A percentile compares a stretch with the other conserved stretches of the same genome.
phyloP scores from a whole-genome alignment of 1,140 invertebrate genomes.

The Ips nitidus region DNA sequence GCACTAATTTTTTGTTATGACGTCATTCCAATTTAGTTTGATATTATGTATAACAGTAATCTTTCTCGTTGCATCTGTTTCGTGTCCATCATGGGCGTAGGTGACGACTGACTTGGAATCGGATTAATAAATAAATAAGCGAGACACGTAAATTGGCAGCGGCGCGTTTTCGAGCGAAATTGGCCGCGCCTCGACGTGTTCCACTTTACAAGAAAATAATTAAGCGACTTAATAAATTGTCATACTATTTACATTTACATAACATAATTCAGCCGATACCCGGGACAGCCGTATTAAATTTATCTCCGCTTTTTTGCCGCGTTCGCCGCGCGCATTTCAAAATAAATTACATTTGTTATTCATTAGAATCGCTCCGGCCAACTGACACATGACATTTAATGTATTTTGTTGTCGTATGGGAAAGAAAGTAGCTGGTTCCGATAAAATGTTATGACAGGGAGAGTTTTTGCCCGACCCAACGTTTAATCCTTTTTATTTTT shows the following conservation, averaged over 20 bases:
- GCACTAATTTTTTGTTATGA: too few relatives aligned
- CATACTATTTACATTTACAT: conserved; percentile 28
- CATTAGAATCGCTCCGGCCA: conserved; percentile 17
- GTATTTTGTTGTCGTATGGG: conserved; percentile 21
- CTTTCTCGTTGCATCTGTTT: too few relatives aligned
- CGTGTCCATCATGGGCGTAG: too few relatives aligned
- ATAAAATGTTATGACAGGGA: conserved; percentile 2
- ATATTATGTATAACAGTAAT: too few relatives aligned
- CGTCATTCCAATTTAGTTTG: too few relatives aligned
- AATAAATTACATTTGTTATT: conserved; percentile 31
- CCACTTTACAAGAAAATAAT: conserved; percentile 16
- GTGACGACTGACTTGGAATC: too few relatives aligned
- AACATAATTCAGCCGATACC: conserved; percentile 25
- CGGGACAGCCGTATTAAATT: conserved; percentile 24
- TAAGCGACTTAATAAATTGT: conserved; percentile 24
- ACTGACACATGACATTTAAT: conserved; percentile 22
- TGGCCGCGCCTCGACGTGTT: conserved; percentile 6
- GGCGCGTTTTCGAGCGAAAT: too few relatives aligned
- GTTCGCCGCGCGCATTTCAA: conserved; percentile 17
- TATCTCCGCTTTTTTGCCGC: conserved; percentile 17
- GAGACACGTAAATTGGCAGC: too few relatives aligned
- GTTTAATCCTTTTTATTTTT: background rate
- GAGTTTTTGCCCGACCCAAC: conserved; percentile 2
- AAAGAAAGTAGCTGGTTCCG: conserved; percentile 18
- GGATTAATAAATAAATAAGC: too few relatives aligned